phyloP scores from a whole-genome alignment of 2,113 vertebrate species.

The Nesospiza acunhae region DNA sequence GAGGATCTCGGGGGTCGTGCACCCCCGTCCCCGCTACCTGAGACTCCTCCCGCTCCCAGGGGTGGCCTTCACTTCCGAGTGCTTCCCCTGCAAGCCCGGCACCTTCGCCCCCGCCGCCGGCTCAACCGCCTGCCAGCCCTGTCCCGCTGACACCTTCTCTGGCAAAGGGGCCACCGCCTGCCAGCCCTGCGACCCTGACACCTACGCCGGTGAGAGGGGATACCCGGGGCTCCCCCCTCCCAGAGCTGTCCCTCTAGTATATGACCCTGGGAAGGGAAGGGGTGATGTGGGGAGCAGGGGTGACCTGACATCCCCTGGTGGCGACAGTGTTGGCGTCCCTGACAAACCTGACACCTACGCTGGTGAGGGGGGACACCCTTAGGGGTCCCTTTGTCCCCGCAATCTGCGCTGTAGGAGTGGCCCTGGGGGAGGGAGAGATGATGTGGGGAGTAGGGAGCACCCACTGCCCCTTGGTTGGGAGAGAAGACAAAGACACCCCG shows the following conservation, averaged over 20 bases:
- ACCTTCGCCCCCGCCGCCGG: conserved; percentile 82
- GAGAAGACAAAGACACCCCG: neutral
- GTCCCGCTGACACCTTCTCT: conserved; percentile 82
- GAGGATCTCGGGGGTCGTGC: too few relatives aligned
- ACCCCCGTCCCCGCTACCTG: neutral
- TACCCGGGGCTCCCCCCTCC: neutral
- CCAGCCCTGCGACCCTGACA: conserved; percentile 79
- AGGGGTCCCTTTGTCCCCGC: neutral
- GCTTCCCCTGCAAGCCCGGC: conserved; percentile 94
- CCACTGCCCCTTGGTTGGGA: neutral
- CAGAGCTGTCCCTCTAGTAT: neutral
- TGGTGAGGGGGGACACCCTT: neutral
- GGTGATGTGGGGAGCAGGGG: neutral
- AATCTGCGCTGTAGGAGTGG: too few relatives aligned
- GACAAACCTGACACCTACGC: neutral
- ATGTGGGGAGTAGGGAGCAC: too few relatives aligned
- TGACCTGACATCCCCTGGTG: neutral
- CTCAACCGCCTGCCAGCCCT: conserved; percentile 82
- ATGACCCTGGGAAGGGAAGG: neutral
- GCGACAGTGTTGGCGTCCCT: neutral
- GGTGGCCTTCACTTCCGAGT: conserved; percentile 94
- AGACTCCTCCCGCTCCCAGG: conserved; percentile 66
- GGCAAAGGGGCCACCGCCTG: conserved; percentile 87
- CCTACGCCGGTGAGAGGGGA: conserved; percentile 81
- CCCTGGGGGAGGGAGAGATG: neutral